Conservation (phyloP, 1,140 invertebrate species). For the Zaprionus lachaisei region DNA sequence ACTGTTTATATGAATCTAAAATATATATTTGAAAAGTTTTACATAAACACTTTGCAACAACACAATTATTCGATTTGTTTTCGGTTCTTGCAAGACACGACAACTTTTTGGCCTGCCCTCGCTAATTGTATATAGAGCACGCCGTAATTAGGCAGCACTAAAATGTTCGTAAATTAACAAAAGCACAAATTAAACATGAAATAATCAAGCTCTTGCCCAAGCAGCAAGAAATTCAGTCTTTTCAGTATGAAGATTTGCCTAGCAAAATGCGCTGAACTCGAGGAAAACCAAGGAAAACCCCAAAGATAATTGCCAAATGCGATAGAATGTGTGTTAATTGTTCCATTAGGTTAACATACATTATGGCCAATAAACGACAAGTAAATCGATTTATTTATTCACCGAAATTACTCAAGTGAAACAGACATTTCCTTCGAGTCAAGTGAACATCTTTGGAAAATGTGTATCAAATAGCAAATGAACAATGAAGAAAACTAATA, state of each 20-base stretch:
- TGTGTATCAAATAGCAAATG: not conserved
- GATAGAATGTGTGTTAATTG: constrained; percentile 45
- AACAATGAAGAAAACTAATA: not conserved
- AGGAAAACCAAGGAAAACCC: constrained; percentile 7
- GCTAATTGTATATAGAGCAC: constrained; percentile 56
- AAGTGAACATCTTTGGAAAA: constrained; percentile 20
- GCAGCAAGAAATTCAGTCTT: constrained; percentile 21
- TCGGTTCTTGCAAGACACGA: not conserved
- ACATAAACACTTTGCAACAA: no score
- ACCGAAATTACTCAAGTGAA: not conserved
- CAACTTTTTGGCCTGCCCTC: constrained; percentile 21
- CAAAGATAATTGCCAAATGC: constrained; percentile 24
- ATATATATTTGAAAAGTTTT: no score
- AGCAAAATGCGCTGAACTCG: constrained; percentile 20
- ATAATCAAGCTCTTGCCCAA: constrained; percentile 46
- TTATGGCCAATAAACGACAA: not conserved
- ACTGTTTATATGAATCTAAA: no score
- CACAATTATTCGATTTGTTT: not conserved
- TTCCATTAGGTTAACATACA: constrained; percentile 18
- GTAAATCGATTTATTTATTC: constrained; percentile 6
- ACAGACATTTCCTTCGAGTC: not conserved
- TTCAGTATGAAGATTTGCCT: constrained; percentile 9
- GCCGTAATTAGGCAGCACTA: constrained; percentile 71
- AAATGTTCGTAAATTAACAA: constrained; percentile 74
- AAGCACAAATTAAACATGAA: constrained; percentile 58